These are phyloP conservation scores for Ciconia nigra DNA, from an alignment of 2,797 vertebrate species.

Conservation along the genomic window DNA sequence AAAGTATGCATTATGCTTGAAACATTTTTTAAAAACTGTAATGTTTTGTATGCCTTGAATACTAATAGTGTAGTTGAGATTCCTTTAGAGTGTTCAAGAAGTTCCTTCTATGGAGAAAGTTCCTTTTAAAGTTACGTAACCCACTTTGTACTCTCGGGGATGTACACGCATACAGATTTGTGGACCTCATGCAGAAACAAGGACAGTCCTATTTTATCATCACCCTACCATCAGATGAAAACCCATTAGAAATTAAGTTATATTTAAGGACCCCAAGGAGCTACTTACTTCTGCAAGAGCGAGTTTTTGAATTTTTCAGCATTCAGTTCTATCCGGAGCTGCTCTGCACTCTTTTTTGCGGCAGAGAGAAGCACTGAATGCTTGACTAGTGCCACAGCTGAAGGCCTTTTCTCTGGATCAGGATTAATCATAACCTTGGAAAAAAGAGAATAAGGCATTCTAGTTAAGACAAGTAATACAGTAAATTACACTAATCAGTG, in stretches of 20 bases:
- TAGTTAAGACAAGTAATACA: not conserved
- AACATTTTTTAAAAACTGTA: not conserved
- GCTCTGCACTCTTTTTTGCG: slow-evolving; percentile 91
- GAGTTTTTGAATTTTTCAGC: slow-evolving; percentile 98
- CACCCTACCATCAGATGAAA: not conserved
- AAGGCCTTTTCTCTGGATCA: slow-evolving; percentile 88
- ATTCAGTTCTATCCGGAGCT: slow-evolving; percentile 94
- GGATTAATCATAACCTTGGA: slow-evolving; percentile 93
- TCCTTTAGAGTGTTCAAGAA: not conserved
- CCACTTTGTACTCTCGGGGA: not conserved
- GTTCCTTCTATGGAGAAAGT: not conserved
- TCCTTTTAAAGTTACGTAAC: not conserved
- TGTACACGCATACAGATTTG: not conserved
- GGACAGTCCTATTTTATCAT: not conserved
- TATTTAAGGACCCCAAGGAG: not conserved
- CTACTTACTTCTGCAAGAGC: slow-evolving; percentile 91
- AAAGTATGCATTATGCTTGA: not conserved
- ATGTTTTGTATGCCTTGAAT: not conserved
- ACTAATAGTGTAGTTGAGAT: not conserved
- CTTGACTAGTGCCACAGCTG: slow-evolving; percentile 85
- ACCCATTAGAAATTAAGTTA: not conserved
- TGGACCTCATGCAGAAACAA: not conserved
- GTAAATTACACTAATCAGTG: not conserved
- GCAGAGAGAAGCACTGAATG: slow-evolving; percentile 92
- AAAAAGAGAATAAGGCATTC: not conserved